A percentile compares a stretch with the other conserved stretches of the same genome.
phyloP scores from a whole-genome alignment of 2,888 invertebrate genomes.

The Sialis lutaria region DNA sequence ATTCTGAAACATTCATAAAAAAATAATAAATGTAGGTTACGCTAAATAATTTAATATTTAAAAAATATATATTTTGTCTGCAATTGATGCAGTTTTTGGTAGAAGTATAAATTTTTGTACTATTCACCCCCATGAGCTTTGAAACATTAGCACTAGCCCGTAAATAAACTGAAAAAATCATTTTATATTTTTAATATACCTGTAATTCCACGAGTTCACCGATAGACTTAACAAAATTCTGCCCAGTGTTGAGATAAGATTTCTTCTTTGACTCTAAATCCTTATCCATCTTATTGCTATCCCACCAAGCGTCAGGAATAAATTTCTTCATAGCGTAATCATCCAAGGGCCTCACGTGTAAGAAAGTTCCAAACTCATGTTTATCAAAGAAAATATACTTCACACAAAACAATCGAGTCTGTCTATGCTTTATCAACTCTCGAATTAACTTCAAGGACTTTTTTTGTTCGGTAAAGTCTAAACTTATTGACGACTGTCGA shows the following conservation, averaged over 20 bases:
- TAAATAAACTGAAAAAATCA: background rate
- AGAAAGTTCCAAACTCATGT: constrained; percentile 2
- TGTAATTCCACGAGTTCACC: constrained; percentile 1
- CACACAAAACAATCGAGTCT: background rate
- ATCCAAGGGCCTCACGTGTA: constrained; percentile 3
- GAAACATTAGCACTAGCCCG: background rate
- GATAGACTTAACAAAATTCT: background rate
- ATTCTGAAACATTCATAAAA: background rate
- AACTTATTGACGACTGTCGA: background rate
- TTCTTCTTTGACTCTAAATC: background rate
- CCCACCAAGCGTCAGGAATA: constrained; percentile 1
- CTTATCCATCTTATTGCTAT: constrained; percentile 2
- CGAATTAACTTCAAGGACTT: background rate
- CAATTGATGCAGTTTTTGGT: background rate
- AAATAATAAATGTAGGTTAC: background rate
- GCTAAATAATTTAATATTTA: background rate
- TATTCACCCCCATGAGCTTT: background rate
- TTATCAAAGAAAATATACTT: constrained; percentile 2
- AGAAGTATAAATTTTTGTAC: too few relatives aligned
- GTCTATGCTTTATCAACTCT: constrained; percentile 1
- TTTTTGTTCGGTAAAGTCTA: constrained; percentile 2
- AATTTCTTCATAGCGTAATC: constrained; percentile 1
- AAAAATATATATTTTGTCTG: background rate
- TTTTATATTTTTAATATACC: background rate
- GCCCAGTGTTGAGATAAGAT: background rate